Percentiles rank a stretch among this genome's conserved stretches.
Conservation (phyloP, 2,113 vertebrate genomes). For the Psophia crepitans region DNA sequence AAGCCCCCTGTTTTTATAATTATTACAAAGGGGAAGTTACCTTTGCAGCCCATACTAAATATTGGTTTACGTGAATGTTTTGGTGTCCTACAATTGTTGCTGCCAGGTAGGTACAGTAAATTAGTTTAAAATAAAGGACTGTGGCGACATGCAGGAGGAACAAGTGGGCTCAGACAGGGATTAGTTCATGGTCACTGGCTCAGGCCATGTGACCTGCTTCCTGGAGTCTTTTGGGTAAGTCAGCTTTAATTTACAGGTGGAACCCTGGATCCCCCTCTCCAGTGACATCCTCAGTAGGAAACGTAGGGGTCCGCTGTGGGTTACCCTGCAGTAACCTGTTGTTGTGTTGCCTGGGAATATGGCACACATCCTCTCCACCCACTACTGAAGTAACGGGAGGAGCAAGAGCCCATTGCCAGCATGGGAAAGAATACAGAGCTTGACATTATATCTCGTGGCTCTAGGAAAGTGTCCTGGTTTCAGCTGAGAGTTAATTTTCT, state of each 20-base stretch:
- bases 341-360: background rate
- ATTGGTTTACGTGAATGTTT: background rate
- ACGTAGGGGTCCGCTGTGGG: accelerated
- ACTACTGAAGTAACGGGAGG: background rate
- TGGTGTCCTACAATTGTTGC: background rate
- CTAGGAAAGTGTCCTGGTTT: background rate
- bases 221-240: background rate
- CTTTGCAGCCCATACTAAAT: background rate
- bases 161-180: background rate
- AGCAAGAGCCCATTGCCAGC: background rate
- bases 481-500: too few species aligned
- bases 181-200: background rate
- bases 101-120: background rate
- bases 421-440: background rate
- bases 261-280: background rate
- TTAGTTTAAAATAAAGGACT: background rate
- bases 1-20: background rate
- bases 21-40: background rate
- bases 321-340: background rate
- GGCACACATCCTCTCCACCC: background rate
- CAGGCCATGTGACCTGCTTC: background rate
- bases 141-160: background rate
- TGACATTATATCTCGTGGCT: background rate
- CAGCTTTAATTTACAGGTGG: background rate
- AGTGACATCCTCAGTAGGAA: background rate